Conservation (phyloP, 2,888 invertebrate genomes). For the Morpho helenor region DNA sequence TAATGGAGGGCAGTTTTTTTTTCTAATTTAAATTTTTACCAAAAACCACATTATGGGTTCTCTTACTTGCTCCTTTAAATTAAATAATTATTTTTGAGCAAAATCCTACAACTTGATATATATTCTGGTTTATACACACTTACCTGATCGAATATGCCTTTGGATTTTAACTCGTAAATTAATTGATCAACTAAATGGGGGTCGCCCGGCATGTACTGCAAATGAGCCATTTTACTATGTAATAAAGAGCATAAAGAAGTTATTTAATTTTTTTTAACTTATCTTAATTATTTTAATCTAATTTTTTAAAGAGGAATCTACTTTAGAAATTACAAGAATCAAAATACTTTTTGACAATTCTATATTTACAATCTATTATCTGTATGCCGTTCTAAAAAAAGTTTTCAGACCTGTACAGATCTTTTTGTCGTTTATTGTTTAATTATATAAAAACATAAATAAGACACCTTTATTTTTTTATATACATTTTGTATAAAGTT, state of each 20-base stretch:
- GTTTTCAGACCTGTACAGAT: too few species aligned
- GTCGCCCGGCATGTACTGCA: constrained; percentile 82
- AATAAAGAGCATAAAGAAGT: constrained; percentile 4
- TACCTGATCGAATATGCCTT: constrained; percentile 95
- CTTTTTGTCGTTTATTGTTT: too few species aligned
- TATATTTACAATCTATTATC: too few species aligned
- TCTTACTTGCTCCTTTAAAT: too few species aligned
- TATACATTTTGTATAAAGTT: too few species aligned
- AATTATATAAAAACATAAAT: too few species aligned
- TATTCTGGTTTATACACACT: constrained; percentile 18
- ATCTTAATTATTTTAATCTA: not conserved
- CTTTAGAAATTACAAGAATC: constrained; percentile 8
- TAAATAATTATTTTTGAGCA: not conserved
- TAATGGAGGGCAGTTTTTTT: too few species aligned
- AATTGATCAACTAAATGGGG: constrained; percentile 88
- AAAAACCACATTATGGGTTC: too few species aligned
- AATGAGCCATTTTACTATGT: constrained; percentile 51
- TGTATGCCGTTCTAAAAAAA: too few species aligned
- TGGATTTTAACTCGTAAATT: constrained; percentile 94
- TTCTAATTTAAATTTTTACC: too few species aligned
- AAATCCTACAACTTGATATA: too few species aligned
- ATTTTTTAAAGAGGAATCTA: not conserved
- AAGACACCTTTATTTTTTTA: too few species aligned
- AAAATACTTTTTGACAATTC: constrained; percentile 20
- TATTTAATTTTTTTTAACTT: not conserved